phyloP scores from a whole-genome alignment of 2,797 vertebrate genomes.

The Nyctalus aviator region DNA sequence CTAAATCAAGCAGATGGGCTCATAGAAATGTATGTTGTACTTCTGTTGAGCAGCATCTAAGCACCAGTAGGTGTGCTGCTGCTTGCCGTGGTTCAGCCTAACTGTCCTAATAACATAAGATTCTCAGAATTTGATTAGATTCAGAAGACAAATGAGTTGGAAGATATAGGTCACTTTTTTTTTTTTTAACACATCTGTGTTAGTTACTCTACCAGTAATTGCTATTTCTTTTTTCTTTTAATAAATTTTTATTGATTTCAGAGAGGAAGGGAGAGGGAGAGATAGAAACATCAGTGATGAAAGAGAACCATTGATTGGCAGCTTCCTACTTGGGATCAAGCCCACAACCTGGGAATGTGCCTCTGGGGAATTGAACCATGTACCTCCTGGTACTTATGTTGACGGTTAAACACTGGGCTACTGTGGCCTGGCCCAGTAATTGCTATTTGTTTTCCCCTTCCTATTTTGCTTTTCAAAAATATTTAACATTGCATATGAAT shows the following conservation, averaged over 20 bases:
- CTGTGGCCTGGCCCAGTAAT: too few relatives aligned
- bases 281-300: too few relatives aligned
- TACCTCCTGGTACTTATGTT: too few relatives aligned
- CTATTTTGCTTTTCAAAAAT: conserved; percentile 37
- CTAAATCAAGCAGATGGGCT: neutral
- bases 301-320: too few relatives aligned
- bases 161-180: neutral
- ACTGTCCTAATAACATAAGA: neutral
- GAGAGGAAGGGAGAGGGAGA: too few relatives aligned
- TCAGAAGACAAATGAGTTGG: conserved; percentile 30
- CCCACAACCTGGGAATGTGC: too few relatives aligned
- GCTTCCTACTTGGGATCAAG: too few relatives aligned
- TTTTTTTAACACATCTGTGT: neutral
- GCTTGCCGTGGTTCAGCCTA: neutral
- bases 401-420: too few relatives aligned
- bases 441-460: too few relatives aligned
- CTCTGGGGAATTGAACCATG: too few relatives aligned
- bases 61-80: neutral
- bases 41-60: neutral
- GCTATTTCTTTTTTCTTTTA: neutral
- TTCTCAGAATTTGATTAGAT: conserved; percentile 27
- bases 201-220: neutral
- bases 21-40: neutral
- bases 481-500: neutral
- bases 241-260: too few relatives aligned